These are phyloP conservation scores for Pachliopta kotzebuea DNA, from an alignment of 2,888 invertebrate species.

Conservation along the genomic window DNA sequence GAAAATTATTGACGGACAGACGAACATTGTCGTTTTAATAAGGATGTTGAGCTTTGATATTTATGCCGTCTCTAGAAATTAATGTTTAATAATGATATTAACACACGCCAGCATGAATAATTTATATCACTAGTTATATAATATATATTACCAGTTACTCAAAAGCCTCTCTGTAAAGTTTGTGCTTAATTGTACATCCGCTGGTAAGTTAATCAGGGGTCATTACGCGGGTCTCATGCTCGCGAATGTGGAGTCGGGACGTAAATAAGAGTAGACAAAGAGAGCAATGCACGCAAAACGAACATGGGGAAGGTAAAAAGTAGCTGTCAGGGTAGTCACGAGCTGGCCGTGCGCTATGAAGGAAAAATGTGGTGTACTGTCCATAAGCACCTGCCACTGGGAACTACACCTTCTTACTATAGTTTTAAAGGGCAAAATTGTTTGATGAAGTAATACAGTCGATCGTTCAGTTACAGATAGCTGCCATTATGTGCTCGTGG, in stretches of 20 bases:
- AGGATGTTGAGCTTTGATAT: too few species aligned
- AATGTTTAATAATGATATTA: too few species aligned
- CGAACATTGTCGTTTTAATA: too few species aligned
- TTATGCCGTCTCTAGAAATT: too few species aligned
- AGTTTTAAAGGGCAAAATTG: neutral
- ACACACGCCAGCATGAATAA: too few species aligned
- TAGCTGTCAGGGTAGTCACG: slow-evolving; percentile 77
- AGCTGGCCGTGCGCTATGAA: slow-evolving; percentile 63
- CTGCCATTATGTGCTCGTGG: slow-evolving; percentile 27
- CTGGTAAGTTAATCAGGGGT: slow-evolving; percentile 29
- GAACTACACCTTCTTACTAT: neutral
- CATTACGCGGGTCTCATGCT: slow-evolving; percentile 38
- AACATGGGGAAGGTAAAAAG: slow-evolving; percentile 66
- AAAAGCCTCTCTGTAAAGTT: neutral
- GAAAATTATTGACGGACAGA: too few species aligned
- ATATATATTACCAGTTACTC: neutral
- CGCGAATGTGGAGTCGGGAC: slow-evolving; percentile 56
- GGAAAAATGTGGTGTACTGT: slow-evolving; percentile 39
- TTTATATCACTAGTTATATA: too few species aligned
- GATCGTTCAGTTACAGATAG: slow-evolving; percentile 23
- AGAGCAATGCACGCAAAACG: slow-evolving; percentile 60
- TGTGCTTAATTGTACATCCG: slow-evolving; percentile 7
- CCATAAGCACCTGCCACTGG: neutral
- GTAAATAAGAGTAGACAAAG: slow-evolving; percentile 77
- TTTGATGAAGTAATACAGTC: neutral